Evolutionary conservation across 2,113 vertebrate species (phyloP).

Genomic region (Psilopsiagon aymara): DNA sequence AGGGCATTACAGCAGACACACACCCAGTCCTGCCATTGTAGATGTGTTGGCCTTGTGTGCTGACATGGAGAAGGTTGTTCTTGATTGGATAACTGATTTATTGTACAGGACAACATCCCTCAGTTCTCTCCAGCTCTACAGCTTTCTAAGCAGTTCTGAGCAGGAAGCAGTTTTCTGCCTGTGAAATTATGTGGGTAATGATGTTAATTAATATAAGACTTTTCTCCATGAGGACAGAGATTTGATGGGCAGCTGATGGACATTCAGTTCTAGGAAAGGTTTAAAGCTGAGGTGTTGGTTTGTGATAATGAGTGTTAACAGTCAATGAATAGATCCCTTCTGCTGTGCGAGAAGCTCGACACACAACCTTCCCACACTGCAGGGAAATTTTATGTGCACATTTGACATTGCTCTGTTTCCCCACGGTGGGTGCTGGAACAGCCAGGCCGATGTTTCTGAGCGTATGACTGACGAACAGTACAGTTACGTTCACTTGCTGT

Average conservation of each 20-base stretch:
- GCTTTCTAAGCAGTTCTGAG: not conserved
- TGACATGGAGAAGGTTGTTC: not conserved
- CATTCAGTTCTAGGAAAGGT: not conserved
- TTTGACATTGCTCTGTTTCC: not conserved
- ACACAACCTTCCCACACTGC: not conserved
- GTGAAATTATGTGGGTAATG: not conserved
- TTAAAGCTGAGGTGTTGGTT: not conserved
- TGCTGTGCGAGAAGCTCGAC: not conserved
- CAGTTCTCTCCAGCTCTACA: not conserved
- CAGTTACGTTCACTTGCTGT: not conserved
- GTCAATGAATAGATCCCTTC: not conserved
- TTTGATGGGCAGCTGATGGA: not conserved
- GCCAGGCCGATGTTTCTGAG: not conserved
- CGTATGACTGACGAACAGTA: not conserved
- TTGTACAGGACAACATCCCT: not conserved
- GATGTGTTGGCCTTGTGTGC: not conserved
- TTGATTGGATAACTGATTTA: not conserved
- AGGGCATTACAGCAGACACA: not conserved
- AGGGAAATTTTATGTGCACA: slow-evolving; percentile 11
- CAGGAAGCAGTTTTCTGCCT: not conserved
- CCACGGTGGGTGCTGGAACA: not conserved
- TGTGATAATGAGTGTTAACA: not conserved
- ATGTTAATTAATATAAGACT: not conserved
- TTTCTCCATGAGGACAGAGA: not conserved
- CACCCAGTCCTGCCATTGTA: not conserved